These are phyloP conservation scores for Hydriomena furcata DNA, from an alignment of 2,888 invertebrate genomes.

Conservation along the genomic window DNA sequence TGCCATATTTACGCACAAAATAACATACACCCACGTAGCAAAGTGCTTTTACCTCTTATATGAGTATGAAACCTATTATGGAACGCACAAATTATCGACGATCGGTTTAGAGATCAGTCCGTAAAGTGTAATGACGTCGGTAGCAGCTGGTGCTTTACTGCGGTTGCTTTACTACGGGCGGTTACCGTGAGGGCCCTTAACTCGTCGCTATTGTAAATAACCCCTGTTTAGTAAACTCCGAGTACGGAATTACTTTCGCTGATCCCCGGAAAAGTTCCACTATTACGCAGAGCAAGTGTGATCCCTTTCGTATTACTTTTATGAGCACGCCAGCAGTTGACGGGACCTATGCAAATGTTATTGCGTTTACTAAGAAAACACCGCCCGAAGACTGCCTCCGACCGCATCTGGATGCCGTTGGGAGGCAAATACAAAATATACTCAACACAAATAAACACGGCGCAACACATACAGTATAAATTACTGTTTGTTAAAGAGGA, in stretches of 20 bases:
- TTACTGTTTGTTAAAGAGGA: conserved; percentile 24
- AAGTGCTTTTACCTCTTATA: conserved; percentile 2
- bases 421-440: conserved; percentile 20
- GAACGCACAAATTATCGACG: conserved; percentile 27
- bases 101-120: conserved; percentile 32
- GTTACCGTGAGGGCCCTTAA: conserved; percentile 43
- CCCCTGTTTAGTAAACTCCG: conserved; percentile 55
- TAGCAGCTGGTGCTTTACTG: conserved; percentile 43
- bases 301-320: conserved; percentile 73
- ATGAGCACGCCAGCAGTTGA: conserved; percentile 67
- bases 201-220: conserved; percentile 53
- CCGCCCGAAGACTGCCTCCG: conserved; percentile 40
- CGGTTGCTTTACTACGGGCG: conserved; percentile 36
- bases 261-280: conserved; percentile 64
- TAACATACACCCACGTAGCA: conserved; percentile 1
- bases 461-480: conserved; percentile 16
- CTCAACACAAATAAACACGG: conserved; percentile 3
- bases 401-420: conserved; percentile 25
- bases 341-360: conserved; percentile 77
- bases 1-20: conserved; percentile 1
- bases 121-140: conserved; percentile 41
- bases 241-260: conserved; percentile 63
- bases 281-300: conserved; percentile 64
- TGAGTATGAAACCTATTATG: conserved; percentile 9
- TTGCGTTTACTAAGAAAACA: conserved; percentile 65